Conservation (phyloP, 2,113 vertebrate genomes). For the Hyperopisus bebe region DNA sequence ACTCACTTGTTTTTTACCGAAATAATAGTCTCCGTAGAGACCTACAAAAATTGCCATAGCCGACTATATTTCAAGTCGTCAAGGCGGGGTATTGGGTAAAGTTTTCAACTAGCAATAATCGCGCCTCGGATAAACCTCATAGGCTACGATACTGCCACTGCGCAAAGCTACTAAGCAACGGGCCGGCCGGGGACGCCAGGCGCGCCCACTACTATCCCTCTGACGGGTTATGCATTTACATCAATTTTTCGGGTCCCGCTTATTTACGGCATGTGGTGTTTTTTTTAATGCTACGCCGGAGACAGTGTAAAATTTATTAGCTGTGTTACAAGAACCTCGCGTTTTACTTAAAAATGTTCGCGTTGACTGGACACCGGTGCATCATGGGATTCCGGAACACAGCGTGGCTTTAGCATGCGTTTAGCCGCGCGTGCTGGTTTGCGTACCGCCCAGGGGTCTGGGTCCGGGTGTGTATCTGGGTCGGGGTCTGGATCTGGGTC, state of each 20-base stretch:
- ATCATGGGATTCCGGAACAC: not conserved
- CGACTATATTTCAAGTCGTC: slow-evolving; percentile 27
- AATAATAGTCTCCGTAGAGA: not conserved
- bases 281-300: not conserved
- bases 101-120: slow-evolving; percentile 32
- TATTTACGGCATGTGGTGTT: not conserved
- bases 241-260: not conserved
- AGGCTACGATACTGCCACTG: slow-evolving; percentile 33
- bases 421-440: not conserved
- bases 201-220: not conserved
- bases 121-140: slow-evolving; percentile 27
- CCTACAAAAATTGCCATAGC: slow-evolving; percentile 18
- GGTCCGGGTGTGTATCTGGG: too few relatives aligned
- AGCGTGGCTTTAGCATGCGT: not conserved
- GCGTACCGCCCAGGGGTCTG: not conserved
- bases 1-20: not conserved
- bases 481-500: too few relatives aligned
- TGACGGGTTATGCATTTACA: not conserved
- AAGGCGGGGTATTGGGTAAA: slow-evolving; percentile 27
- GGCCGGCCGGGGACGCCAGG: not conserved
- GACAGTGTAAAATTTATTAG: not conserved
- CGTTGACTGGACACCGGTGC: not conserved
- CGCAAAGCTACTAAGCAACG: not conserved
- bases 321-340: not conserved
- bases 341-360: not conserved